Percentiles rank a stretch among this genome's conserved stretches.
Conservation (phyloP, 2,888 invertebrate species). For the Thumatha senex region DNA sequence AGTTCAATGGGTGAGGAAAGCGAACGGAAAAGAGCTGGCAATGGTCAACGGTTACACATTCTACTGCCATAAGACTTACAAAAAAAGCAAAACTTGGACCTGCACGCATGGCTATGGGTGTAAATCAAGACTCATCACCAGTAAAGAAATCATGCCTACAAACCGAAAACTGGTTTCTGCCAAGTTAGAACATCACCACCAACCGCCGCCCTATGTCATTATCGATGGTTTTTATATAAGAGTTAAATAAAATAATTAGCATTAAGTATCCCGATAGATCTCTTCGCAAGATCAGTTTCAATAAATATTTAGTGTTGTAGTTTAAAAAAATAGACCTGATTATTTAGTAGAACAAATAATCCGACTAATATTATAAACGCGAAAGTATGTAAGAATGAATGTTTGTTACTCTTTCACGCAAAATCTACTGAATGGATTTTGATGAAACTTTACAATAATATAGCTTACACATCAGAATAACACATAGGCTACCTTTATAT, state of each 20-base stretch:
- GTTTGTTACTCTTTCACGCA: too few relatives aligned
- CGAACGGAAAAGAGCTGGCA: slow-evolving; percentile 36
- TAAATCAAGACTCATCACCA: slow-evolving; percentile 38
- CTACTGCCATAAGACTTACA: slow-evolving; percentile 31
- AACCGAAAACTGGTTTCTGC: slow-evolving; percentile 26
- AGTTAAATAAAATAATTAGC: slow-evolving; percentile 26
- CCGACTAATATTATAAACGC: too few relatives aligned
- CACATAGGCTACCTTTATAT: too few relatives aligned
- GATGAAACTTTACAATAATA: too few relatives aligned
- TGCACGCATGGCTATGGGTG: slow-evolving; percentile 48
- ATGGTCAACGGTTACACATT: slow-evolving; percentile 42
- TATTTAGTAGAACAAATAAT: too few relatives aligned
- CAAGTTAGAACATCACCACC: slow-evolving; percentile 73
- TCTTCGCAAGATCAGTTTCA: too few relatives aligned
- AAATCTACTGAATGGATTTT: too few relatives aligned
- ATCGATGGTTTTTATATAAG: slow-evolving; percentile 36
- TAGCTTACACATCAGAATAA: too few relatives aligned
- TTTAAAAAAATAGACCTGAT: too few relatives aligned
- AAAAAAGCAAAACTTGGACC: slow-evolving; percentile 37
- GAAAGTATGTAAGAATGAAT: too few relatives aligned
- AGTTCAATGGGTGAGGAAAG: slow-evolving; percentile 32
- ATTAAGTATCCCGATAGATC: too few relatives aligned
- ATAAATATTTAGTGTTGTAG: too few relatives aligned
- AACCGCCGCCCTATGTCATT: slow-evolving; percentile 38
- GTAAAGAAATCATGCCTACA: slow-evolving; percentile 7